Evolutionary conservation across 2,888 invertebrate species (phyloP), one percentile per base, ranked within the genome.

Genomic region (Pseudococcus viburni): DNA sequence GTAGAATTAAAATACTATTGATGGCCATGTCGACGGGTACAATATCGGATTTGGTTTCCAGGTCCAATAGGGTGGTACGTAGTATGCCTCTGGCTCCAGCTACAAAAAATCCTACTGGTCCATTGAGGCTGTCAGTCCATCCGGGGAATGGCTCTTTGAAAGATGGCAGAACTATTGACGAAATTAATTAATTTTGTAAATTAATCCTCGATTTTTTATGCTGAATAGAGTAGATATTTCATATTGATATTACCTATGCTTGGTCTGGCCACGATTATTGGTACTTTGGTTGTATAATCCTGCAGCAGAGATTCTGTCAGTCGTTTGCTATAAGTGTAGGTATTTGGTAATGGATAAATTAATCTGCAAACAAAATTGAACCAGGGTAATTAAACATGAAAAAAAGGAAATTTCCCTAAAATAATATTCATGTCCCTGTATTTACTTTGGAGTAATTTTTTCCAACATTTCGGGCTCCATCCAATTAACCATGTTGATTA

Each of bases 301-400:
- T 94, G 93, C 9, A 99, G 94, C 83, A 97, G 91, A 39, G 95
- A 94, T 92, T 99, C 99, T 0, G 98, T 97, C 89, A 99, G 93
- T 89, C 98, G 94, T 92, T 99, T 99, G 48, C 97, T 97, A 92
- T 96, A 98, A 0, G 97, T 98, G 92, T 99, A 99, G 0, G 98
- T 98, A 92, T 99, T 99, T 0, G 98, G 98, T 91, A 98, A 96
- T 11, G 94, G 95, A 90, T 93, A 92, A 90, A 95, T 92, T 73
- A 96, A 92, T 46, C 90, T 90, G 89, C 9, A 89, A 90, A 89
- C 48, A 11, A 59, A 59, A 59, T 19, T 59, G 19, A 59, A 19
- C 0, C 0, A 19, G 19, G 9, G 9, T 59, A 46, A 46, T 12
- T 11, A 46, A 9, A 7, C 46, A 46, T 46, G 46, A 46, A 9